These are phyloP conservation scores for Apoda limacodes DNA, from an alignment of 2,888 invertebrate species.

Conservation along the genomic window DNA sequence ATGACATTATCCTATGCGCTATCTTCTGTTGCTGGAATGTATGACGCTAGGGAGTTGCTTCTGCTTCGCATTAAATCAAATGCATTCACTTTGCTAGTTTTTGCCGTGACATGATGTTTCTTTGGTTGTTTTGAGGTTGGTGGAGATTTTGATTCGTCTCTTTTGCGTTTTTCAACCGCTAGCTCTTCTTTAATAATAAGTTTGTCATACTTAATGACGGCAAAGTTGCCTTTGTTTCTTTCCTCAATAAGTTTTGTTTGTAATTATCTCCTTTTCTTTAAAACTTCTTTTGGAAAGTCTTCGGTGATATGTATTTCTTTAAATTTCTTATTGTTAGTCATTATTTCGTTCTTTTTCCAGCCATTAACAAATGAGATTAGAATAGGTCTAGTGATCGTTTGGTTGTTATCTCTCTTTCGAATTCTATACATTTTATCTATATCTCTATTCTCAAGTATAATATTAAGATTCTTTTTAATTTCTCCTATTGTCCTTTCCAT, in stretches of 20 bases:
- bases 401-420: constrained; percentile 12
- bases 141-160: constrained; percentile 15
- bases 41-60: constrained; percentile 3
- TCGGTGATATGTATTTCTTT: constrained; percentile 18
- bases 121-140: constrained; percentile 10
- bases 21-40: constrained; percentile 5
- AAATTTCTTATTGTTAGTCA: constrained; percentile 19
- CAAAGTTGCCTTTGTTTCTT: no score
- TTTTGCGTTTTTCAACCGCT: no score
- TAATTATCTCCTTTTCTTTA: constrained; percentile 19
- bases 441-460: no score
- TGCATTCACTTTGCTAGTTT: constrained; percentile 1
- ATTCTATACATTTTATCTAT: constrained; percentile 18
- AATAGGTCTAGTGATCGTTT: constrained; percentile 18
- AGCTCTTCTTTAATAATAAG: no score
- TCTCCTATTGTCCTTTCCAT: constrained; percentile 16
- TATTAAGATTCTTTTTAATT: no score
- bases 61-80: constrained; percentile 7
- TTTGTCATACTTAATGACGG: no score
- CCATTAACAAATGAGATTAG: constrained; percentile 12
- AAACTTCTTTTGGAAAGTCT: constrained; percentile 22
- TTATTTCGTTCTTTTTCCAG: constrained; percentile 20
- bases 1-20: no score
- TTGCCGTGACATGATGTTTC: constrained; percentile 1
- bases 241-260: constrained; percentile 17